Base-by-base conservation (phyloP, 2,113 vertebrate genomes). In the Chamaea fasciata region DNA sequence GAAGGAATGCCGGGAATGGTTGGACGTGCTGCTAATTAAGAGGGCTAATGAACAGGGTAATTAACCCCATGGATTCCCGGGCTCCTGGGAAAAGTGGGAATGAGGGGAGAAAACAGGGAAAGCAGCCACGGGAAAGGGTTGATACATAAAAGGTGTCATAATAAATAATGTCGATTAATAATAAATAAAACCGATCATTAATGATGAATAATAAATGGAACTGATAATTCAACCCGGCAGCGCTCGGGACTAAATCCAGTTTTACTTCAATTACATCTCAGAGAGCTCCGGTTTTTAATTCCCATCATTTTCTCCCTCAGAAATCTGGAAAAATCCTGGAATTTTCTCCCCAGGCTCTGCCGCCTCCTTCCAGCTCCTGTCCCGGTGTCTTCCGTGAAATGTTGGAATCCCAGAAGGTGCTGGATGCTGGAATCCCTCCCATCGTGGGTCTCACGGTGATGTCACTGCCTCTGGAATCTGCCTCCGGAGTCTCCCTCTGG, bases 171-270 rank as follows among this genome's bases (percentile, higher is more conserved):
- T 50, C 15, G 24, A 50, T 26, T 2, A 15, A 26, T 9, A 50
- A 26, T 8, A 26, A 50, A 50, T 50, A 50, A 50, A 50, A 50
- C 49, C 8, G 14, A 27, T 50, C 8, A 27, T 50, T 50, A 50
- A 27, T 15, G 14, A 50, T 50, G 26, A 50, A 15, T 27, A 27
- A 50, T 27, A 50, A 50, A 15, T 50, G 27, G 27, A 50, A 27
- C 14, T 27, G 26, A 50, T 50, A 9, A 23, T 65, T 30, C 44
- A 55, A 65, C 26, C 39, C 49, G 4, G 6, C 20, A 30, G 7
- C 3, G 7, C 19, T 19, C 31, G 1, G 31, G 49, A 44, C 7
- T 35, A 15, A 65, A 23, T 20, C 15, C 0, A 0, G 5, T 13
- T 67, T 46, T 37, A 8, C 5, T 20, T 37, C 4, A 26, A 46